phyloP scores from a whole-genome alignment of 2,888 invertebrate species.

The Teleiodes luculella region DNA sequence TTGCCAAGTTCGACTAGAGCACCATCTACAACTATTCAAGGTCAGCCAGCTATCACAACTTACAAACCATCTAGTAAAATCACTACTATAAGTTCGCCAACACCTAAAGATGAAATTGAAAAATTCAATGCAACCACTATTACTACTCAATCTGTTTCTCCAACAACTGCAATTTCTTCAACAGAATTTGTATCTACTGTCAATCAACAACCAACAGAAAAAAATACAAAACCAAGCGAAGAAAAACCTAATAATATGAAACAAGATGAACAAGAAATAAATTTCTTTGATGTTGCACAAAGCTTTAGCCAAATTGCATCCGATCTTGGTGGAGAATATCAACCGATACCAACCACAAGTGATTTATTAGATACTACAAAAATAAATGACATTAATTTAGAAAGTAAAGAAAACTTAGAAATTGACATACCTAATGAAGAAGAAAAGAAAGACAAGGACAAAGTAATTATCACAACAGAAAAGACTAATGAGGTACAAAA shows the following conservation, averaged over 20 bases:
- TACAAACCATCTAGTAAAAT: constrained; percentile 23
- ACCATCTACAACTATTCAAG: constrained; percentile 13
- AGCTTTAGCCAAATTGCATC: constrained; percentile 75
- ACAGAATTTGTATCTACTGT: constrained; percentile 47
- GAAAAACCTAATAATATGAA: constrained; percentile 27
- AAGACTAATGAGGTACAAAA: too few species aligned
- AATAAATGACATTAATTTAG: constrained; percentile 43
- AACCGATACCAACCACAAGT: constrained; percentile 55
- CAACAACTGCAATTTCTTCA: constrained; percentile 57
- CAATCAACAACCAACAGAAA: constrained; percentile 25
- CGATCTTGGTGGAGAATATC: constrained; percentile 59
- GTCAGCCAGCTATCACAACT: constrained; percentile 17
- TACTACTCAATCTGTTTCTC: constrained; percentile 68
- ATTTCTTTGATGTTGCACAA: constrained; percentile 66
- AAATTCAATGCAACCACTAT: constrained; percentile 58
- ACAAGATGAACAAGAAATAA: constrained; percentile 41
- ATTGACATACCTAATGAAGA: constrained; percentile 55
- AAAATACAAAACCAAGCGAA: constrained; percentile 18
- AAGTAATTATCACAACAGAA: constrained; percentile 7
- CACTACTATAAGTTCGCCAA: constrained; percentile 27
- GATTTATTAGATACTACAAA: constrained; percentile 54
- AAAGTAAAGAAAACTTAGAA: constrained; percentile 67
- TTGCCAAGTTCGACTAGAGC: constrained; percentile 28
- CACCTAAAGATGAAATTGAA: constrained; percentile 38
- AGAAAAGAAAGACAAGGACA: constrained; percentile 33